These are phyloP conservation scores for Dascyllus trimaculatus DNA, from an alignment of 2,113 vertebrate species.

Conservation along the genomic window DNA sequence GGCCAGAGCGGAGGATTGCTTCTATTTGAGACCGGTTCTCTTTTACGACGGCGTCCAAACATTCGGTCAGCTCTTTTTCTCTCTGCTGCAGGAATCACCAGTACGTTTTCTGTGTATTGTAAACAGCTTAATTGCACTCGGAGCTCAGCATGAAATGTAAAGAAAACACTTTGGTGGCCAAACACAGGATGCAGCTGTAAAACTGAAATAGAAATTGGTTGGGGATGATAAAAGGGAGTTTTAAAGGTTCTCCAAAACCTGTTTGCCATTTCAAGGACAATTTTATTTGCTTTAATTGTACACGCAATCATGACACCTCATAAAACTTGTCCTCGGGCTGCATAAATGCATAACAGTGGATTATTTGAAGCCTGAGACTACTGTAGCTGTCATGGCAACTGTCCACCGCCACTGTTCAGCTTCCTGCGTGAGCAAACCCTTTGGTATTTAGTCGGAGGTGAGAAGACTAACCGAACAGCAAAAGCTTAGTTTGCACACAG, in stretches of 20 bases:
- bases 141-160: constrained; percentile 45
- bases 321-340: constrained; percentile 63
- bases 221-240: constrained; percentile 51
- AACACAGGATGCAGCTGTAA: constrained; percentile 66
- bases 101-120: constrained; percentile 54
- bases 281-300: constrained; percentile 70
- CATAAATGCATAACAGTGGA: constrained; percentile 34
- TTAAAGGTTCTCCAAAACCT: constrained; percentile 61
- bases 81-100: constrained; percentile 5
- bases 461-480: constrained; percentile 40
- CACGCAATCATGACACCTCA: constrained; percentile 76
- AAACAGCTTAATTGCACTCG: constrained; percentile 52
- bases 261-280: constrained; percentile 66
- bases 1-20: constrained; percentile 21
- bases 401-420: constrained; percentile 23
- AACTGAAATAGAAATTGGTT: constrained; percentile 65
- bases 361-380: constrained; percentile 44
- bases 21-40: constrained; percentile 37
- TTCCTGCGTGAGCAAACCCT: constrained; percentile 54
- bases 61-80: constrained; percentile 29
- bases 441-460: constrained; percentile 35
- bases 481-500: constrained; percentile 34
- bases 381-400: constrained; percentile 51
- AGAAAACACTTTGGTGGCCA: constrained; percentile 40
- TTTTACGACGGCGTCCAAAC: constrained; percentile 26